Percentiles rank a stretch among this genome's conserved stretches.
phyloP scores from a whole-genome alignment of 2,113 vertebrate genomes.

The Pogona vitticeps region DNA sequence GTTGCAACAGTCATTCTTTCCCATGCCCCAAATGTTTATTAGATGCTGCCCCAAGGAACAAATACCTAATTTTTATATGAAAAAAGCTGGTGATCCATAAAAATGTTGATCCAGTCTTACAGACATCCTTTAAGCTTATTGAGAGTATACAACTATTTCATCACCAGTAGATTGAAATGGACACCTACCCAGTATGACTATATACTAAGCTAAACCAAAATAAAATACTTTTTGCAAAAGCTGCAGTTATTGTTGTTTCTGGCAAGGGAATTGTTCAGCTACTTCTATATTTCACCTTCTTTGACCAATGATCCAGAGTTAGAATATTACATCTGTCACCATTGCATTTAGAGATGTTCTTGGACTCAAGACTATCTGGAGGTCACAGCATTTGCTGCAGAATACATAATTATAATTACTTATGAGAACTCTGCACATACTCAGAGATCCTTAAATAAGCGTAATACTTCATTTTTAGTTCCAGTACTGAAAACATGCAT shows the following conservation, averaged over 20 bases:
- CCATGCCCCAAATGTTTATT: background rate
- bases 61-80: background rate
- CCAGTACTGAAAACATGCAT: background rate
- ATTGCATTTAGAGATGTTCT: background rate
- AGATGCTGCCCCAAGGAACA: background rate
- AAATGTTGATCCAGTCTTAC: background rate
- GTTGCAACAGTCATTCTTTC: background rate
- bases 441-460: background rate
- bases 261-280: background rate
- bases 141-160: background rate
- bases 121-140: background rate
- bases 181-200: background rate
- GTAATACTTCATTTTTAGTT: background rate
- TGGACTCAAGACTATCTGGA: background rate
- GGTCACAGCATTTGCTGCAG: background rate
- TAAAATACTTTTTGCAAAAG: background rate
- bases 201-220: background rate
- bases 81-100: background rate
- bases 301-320: background rate
- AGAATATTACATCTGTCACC: background rate
- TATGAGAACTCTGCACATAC: background rate
- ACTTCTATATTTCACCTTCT: background rate
- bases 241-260: background rate
- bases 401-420: background rate
- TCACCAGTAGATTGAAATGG: background rate